phyloP scores from a whole-genome alignment of 2,888 invertebrate species.

The Graphium colonna region DNA sequence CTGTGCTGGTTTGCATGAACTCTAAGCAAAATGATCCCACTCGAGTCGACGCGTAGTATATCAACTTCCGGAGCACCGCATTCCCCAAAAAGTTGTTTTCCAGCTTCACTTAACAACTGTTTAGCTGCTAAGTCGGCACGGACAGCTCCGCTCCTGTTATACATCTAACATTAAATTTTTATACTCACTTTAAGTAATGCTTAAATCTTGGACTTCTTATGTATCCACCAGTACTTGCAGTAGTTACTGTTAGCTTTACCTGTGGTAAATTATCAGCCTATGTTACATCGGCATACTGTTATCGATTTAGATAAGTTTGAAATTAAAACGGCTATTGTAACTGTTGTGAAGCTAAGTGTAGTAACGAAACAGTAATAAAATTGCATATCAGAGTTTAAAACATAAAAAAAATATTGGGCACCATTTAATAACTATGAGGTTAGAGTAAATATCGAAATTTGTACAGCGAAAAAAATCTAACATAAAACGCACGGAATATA shows the following conservation, averaged over 20 bases:
- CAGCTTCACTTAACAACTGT: conserved; percentile 33
- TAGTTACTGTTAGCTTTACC: conserved; percentile 4
- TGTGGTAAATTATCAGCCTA: conserved; percentile 11
- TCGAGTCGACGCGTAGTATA: conserved; percentile 38
- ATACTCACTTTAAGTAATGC: conserved; percentile 11
- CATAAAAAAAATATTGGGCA: too few species aligned
- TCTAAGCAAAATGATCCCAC: conserved; percentile 52
- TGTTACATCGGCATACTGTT: background rate
- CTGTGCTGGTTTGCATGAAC: conserved; percentile 61
- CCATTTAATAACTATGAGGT: too few species aligned
- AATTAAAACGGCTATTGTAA: too few species aligned
- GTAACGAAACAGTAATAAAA: too few species aligned
- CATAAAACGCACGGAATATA: too few species aligned
- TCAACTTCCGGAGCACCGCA: conserved; percentile 40
- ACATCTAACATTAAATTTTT: background rate
- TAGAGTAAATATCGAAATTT: too few species aligned
- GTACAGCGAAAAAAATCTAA: too few species aligned
- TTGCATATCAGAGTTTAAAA: too few species aligned
- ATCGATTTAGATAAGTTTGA: too few species aligned
- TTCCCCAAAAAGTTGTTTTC: conserved; percentile 39
- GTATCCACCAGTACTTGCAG: background rate
- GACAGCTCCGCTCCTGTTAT: conserved; percentile 25
- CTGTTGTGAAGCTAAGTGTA: too few species aligned
- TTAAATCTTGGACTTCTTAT: background rate
- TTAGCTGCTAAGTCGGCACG: conserved; percentile 34